Conservation (phyloP, 2,113 vertebrate species). For the Cyprinodon tularosa region DNA sequence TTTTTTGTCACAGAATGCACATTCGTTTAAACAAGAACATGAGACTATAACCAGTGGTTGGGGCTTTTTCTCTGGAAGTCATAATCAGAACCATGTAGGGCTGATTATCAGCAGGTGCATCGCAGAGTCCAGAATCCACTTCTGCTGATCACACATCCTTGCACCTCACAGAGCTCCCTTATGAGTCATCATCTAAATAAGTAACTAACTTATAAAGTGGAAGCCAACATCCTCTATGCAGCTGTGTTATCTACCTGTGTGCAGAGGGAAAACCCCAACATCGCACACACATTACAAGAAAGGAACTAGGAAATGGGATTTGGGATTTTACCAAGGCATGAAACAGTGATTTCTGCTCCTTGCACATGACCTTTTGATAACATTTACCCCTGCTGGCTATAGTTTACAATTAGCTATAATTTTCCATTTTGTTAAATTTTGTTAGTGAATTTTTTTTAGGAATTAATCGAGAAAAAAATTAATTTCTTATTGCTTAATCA, state of each 20-base stretch:
- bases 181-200: slow-evolving; percentile 43
- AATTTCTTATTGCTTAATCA: not conserved
- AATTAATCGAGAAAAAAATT: not conserved
- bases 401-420: not conserved
- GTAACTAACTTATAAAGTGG: slow-evolving; percentile 49
- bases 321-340: not conserved
- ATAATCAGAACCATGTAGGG: not conserved
- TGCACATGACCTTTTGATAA: not conserved
- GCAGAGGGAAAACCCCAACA: slow-evolving; percentile 37
- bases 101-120: not conserved
- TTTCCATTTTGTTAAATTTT: not conserved
- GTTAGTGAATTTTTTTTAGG: not conserved
- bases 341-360: slow-evolving; percentile 1
- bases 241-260: slow-evolving; percentile 24
- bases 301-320: slow-evolving; percentile 48
- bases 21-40: not conserved
- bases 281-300: not conserved
- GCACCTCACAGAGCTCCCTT: not conserved
- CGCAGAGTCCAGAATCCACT: not conserved
- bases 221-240: slow-evolving; percentile 39
- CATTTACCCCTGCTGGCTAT: not conserved
- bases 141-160: not conserved
- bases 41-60: not conserved
- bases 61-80: slow-evolving; percentile 21
- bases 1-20: not conserved